A percentile compares a stretch with the other conserved stretches of the same genome.
Conservation (phyloP, 2,113 vertebrate species). For the Triplophysa dalaica region DNA sequence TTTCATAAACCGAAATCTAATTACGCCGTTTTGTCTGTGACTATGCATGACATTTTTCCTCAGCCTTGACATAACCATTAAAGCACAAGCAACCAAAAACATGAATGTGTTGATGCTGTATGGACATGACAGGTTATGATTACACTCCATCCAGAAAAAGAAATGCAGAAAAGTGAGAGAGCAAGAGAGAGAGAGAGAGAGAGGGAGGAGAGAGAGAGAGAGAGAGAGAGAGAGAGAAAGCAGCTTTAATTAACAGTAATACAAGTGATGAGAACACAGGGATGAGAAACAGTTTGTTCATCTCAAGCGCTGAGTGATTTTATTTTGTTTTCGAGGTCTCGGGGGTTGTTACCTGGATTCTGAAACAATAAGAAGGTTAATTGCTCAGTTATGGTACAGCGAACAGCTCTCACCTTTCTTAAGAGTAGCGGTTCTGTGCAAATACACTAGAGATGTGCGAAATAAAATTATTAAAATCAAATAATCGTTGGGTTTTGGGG, state of each 20-base stretch:
- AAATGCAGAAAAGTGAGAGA: background rate
- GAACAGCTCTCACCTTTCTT: background rate
- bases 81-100: conserved; percentile 69
- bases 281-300: conserved; percentile 21
- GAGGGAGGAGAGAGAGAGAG: background rate
- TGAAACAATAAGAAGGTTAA: conserved; percentile 30
- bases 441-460: background rate
- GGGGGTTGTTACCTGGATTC: conserved; percentile 1
- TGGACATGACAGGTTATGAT: conserved; percentile 70
- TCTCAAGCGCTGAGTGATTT: conserved; percentile 26
- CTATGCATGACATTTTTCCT: conserved; percentile 69
- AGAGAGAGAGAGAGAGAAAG: conserved; percentile 3
- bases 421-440: background rate
- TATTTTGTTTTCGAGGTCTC: conserved; percentile 19
- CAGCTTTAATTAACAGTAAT: conserved; percentile 37
- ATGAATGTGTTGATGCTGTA: conserved; percentile 70
- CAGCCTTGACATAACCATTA: conserved; percentile 76
- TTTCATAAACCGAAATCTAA: conserved; percentile 56
- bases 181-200: background rate
- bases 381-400: conserved; percentile 17
- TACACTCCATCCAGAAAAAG: conserved; percentile 58
- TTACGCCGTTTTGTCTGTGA: conserved; percentile 63
- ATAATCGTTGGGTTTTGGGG: too few relatives aligned
- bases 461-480: too few relatives aligned
- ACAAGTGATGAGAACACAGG: conserved; percentile 14